Percentiles rank a stretch among this genome's conserved stretches.
Conservation (phyloP, 2,888 invertebrate species). For the Temnothorax rugatulus region DNA sequence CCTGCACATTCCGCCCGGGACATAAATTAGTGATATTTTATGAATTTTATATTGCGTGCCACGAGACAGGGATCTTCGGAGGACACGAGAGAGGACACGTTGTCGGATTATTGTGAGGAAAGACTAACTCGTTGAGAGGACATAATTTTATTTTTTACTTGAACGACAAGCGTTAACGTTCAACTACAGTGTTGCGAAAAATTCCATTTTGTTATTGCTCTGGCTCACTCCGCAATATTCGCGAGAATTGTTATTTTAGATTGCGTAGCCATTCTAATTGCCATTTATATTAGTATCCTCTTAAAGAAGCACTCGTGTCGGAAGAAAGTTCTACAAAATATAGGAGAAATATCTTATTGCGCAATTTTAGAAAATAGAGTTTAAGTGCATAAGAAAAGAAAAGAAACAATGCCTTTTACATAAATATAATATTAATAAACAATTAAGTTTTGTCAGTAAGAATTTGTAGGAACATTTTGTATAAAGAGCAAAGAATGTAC, state of each 20-base stretch:
- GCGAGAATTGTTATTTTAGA: not conserved
- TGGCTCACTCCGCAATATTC: too few species aligned
- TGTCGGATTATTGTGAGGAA: slow-evolving; percentile 42
- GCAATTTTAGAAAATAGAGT: not conserved
- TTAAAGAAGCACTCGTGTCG: not conserved
- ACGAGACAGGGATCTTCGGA: slow-evolving; percentile 20
- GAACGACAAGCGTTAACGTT: slow-evolving; percentile 26
- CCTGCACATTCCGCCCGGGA: slow-evolving; percentile 47
- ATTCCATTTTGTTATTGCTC: not conserved
- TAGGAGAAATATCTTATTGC: not conserved
- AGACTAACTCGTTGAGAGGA: slow-evolving; percentile 6
- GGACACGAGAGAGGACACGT: not conserved
- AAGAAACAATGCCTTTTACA: not conserved
- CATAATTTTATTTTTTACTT: slow-evolving; percentile 1
- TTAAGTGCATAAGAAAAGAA: not conserved
- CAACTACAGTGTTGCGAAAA: slow-evolving; percentile 1
- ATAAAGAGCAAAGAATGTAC: not conserved
- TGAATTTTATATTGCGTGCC: slow-evolving; percentile 40
- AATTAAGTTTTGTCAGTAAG: too few species aligned
- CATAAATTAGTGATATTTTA: slow-evolving; percentile 56
- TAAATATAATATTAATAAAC: slow-evolving; percentile 5
- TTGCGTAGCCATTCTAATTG: not conserved
- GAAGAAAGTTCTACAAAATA: not conserved
- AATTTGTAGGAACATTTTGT: not conserved
- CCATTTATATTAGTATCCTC: not conserved